Evolutionary conservation across 2,888 invertebrate genomes (phyloP).

Genomic region (Bembecia ichneumoniformis): DNA sequence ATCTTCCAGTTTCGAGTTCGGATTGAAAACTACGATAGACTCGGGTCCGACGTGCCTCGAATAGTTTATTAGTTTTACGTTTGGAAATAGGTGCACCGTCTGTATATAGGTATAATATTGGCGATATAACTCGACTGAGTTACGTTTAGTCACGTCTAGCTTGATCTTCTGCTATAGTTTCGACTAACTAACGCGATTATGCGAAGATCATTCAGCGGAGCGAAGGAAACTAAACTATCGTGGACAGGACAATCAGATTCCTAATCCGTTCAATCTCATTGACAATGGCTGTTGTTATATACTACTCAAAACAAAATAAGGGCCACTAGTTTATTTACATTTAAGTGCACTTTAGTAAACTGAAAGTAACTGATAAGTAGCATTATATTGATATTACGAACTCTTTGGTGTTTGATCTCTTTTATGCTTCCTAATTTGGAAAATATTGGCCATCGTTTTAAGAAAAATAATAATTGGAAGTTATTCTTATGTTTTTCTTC

Average conservation of each 20-base stretch:
- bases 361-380: no score
- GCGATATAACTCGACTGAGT: slow-evolving; percentile 25
- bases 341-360: no score
- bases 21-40: slow-evolving; percentile 71
- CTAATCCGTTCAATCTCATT: slow-evolving; percentile 15
- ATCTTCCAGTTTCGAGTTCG: slow-evolving; percentile 64
- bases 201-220: slow-evolving; percentile 18
- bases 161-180: slow-evolving; percentile 26
- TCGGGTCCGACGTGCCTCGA: slow-evolving; percentile 54
- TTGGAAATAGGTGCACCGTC: slow-evolving; percentile 50
- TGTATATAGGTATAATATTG: slow-evolving; percentile 37
- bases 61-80: slow-evolving; percentile 50
- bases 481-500: no score
- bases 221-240: slow-evolving; percentile 15
- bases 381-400: no score
- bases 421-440: no score
- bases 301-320: no score
- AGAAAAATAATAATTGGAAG: no score
- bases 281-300: not conserved
- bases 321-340: no score
- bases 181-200: slow-evolving; percentile 1
- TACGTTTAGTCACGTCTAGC: slow-evolving; percentile 32
- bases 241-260: slow-evolving; percentile 22
- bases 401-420: no score
- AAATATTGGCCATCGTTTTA: no score